Percentiles rank a stretch among this genome's conserved stretches.
Evolutionary conservation across 2,888 invertebrate genomes (phyloP).

Genomic region (Orthosia gothica): DNA sequence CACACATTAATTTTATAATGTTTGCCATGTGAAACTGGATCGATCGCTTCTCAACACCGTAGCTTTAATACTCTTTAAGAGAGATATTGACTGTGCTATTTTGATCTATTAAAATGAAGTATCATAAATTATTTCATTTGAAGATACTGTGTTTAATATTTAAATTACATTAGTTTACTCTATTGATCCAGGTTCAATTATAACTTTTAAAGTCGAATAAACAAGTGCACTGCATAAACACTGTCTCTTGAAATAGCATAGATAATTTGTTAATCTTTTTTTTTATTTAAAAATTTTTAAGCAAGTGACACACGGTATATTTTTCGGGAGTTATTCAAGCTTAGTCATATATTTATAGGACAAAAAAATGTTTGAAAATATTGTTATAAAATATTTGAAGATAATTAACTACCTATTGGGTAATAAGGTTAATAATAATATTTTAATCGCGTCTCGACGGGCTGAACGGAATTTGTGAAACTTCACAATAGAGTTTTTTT

Average conservation of each 20-base stretch:
- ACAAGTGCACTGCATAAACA: background rate
- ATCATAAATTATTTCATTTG: too few relatives aligned
- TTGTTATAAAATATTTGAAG: too few relatives aligned
- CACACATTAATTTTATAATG: slow-evolving; percentile 54
- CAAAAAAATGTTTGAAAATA: too few relatives aligned
- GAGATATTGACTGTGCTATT: background rate
- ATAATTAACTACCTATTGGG: too few relatives aligned
- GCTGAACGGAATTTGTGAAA: too few relatives aligned
- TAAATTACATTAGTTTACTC: background rate
- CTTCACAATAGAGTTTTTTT: too few relatives aligned
- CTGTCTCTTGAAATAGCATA: background rate
- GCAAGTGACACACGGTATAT: background rate
- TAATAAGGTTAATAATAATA: too few relatives aligned
- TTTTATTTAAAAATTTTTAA: background rate
- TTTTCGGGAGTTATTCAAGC: too few relatives aligned
- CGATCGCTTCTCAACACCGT: slow-evolving; percentile 1
- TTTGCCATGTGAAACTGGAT: slow-evolving; percentile 18
- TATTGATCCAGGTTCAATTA: background rate
- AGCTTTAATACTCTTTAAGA: background rate
- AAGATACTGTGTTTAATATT: background rate
- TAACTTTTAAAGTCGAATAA: background rate
- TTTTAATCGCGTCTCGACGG: too few relatives aligned
- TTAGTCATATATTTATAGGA: too few relatives aligned
- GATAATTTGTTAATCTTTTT: background rate
- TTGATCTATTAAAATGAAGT: background rate